Base-by-base conservation (phyloP, 2,797 vertebrate genomes). In the Phalanger gymnotis region DNA sequence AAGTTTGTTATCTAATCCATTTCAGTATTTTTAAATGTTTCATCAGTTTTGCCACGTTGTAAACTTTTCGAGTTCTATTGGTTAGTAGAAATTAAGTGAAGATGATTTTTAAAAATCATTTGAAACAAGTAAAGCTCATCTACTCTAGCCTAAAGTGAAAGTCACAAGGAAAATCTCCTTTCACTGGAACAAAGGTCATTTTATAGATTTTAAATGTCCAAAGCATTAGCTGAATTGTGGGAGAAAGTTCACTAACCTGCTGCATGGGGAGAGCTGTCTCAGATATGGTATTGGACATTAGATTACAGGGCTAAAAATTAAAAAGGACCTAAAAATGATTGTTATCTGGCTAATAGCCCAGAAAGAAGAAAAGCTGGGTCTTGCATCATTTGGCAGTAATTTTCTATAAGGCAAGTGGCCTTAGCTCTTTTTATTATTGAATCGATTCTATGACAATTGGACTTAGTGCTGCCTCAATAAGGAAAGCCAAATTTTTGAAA, bases 361-460 rank as follows among this genome's bases (percentile, higher is more conserved):
- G 97, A 97, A 94, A 95, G 91, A 97, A 94, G 96, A 97, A 97
- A 97, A 96, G 93, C 97, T 95, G 96, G 94, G 56, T 54, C 96
- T 98, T 97, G 96, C 95, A 97, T 96, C 66, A 11, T 94, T 97
- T 96, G 97, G 95, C 98, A 96, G 95, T 96, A 97, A 97, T 98
- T 98, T 97, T 98, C 95, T 98, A 73, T 97, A 97, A 98, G 98
- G 97, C 97, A 97, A 97, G 97, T 97, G 97, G 97, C 97, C 96
- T 97, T 90, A 95, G 97, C 94, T 98, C 98, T 97, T 97, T 97
- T 98, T 98, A 95, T 97, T 97, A 97, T 97, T 96, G 93, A 28
- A 96, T 97, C 94, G 90, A 96, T 98, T 96, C 95, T 95, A 97
- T 96, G 96, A 97, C 97, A 98, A 81, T 91, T 92, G 92, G 0